These are phyloP conservation scores for Drosophila nasuta DNA, from an alignment of 1,140 invertebrate species.

Conservation along the genomic window DNA sequence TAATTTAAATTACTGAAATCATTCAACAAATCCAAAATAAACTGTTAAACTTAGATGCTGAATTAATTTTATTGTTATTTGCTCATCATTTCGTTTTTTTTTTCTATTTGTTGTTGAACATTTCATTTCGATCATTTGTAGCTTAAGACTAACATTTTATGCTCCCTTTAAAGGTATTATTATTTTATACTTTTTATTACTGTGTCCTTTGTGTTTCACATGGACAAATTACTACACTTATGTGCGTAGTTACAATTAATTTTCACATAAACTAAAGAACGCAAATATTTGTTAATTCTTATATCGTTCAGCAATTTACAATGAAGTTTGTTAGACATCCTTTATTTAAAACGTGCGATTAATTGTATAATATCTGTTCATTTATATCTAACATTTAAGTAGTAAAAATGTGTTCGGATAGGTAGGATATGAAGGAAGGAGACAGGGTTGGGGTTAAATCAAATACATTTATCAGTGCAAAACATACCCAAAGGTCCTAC, in stretches of 20 bases:
- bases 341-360: conserved; percentile 61
- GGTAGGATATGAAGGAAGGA: conserved; percentile 11
- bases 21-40: background rate
- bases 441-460: conserved; percentile 31
- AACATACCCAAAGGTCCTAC: conserved; percentile 69
- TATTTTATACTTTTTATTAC: conserved; percentile 23
- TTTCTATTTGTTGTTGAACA: conserved; percentile 63
- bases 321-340: conserved; percentile 67
- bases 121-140: conserved; percentile 68
- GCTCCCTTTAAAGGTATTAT: conserved; percentile 47
- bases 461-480: conserved; percentile 59
- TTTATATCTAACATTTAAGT: conserved; percentile 58
- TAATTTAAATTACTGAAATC: background rate
- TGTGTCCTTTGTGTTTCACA: conserved; percentile 70
- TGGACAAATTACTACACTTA: conserved; percentile 59
- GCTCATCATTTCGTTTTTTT: conserved; percentile 29
- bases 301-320: conserved; percentile 71
- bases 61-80: conserved; percentile 55
- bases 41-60: conserved; percentile 59
- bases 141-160: conserved; percentile 70
- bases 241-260: conserved; percentile 67
- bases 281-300: conserved; percentile 39
- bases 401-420: conserved; percentile 44
- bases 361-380: conserved; percentile 74
- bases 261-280: conserved; percentile 62